These are phyloP conservation scores for Protomyctophum bolini DNA, from an alignment of 2,113 vertebrate species.

Conservation along the genomic window DNA sequence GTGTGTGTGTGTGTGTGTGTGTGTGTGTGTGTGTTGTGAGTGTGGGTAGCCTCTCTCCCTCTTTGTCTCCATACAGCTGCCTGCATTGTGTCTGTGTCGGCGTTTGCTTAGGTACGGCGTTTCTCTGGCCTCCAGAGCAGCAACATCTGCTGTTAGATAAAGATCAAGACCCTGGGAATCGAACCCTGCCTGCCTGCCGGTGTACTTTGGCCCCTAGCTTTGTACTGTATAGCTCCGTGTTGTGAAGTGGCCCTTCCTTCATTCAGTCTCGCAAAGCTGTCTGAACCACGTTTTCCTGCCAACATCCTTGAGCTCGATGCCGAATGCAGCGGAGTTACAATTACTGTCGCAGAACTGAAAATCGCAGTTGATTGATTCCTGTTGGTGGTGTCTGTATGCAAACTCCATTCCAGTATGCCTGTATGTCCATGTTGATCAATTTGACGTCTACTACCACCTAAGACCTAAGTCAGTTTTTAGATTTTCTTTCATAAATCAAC, in stretches of 20 bases:
- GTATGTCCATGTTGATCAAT: background rate
- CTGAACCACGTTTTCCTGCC: constrained; percentile 28
- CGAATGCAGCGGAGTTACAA: background rate
- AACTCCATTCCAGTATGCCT: background rate
- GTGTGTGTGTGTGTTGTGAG: background rate
- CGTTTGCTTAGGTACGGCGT: constrained; percentile 10
- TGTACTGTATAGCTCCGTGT: constrained; percentile 11
- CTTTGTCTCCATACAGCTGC: background rate
- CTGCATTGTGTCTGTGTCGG: background rate
- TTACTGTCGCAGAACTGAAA: background rate
- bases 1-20: background rate
- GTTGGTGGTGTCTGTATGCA: constrained; percentile 11
- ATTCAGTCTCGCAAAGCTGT: background rate
- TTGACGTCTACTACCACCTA: no score
- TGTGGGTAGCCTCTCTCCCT: background rate
- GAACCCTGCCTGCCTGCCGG: constrained; percentile 13
- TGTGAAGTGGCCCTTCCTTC: constrained; percentile 13
- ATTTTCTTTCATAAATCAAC: no score
- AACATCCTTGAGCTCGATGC: constrained; percentile 1
- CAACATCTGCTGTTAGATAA: constrained; percentile 32
- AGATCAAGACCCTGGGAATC: constrained; percentile 33
- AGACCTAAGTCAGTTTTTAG: no score
- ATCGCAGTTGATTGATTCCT: constrained; percentile 24
- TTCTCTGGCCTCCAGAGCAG: background rate
- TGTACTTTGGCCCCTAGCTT: constrained; percentile 10